Evolutionary conservation across 2,113 vertebrate genomes (phyloP).

Genomic region (Cyprinus carpio): DNA sequence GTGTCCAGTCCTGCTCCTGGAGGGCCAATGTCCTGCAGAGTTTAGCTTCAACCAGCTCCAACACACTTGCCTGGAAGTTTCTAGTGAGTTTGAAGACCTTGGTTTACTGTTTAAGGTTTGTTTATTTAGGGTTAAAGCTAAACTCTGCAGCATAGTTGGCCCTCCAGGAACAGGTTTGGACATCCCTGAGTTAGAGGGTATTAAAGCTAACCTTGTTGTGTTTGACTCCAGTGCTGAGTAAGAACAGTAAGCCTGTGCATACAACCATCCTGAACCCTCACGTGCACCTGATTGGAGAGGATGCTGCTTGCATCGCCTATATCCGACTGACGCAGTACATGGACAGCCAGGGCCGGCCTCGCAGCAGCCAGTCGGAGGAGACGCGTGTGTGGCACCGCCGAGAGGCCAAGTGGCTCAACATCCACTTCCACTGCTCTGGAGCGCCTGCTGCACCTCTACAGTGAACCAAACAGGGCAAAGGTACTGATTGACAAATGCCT

Average conservation of each 20-base stretch:
- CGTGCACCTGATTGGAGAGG: slow-evolving; percentile 95
- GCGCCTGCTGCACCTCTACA: slow-evolving; percentile 96
- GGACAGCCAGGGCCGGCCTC: slow-evolving; percentile 90
- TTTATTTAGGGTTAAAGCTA: too few relatives aligned
- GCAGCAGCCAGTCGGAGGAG: slow-evolving; percentile 97
- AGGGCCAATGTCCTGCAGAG: neutral
- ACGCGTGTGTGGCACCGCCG: slow-evolving; percentile 98
- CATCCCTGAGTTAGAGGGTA: neutral
- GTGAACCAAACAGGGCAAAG: slow-evolving; percentile 83
- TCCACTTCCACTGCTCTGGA: slow-evolving; percentile 99
- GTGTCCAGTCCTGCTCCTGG: neutral
- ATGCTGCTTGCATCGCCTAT: slow-evolving; percentile 97
- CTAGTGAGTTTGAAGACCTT: too few relatives aligned
- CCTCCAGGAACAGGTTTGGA: too few relatives aligned
- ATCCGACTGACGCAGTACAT: slow-evolving; percentile 99
- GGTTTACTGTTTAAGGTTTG: too few relatives aligned
- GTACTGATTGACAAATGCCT: slow-evolving; percentile 58
- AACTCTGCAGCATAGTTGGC: too few relatives aligned
- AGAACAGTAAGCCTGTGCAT: slow-evolving; percentile 98
- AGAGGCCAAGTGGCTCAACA: slow-evolving; percentile 97
- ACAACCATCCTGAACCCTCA: slow-evolving; percentile 99
- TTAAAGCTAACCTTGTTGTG: neutral
- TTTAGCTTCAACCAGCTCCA: neutral
- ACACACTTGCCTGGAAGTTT: too few relatives aligned
- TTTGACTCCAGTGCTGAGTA: slow-evolving; percentile 85